Conservation (phyloP, 2,797 vertebrate species). For the Hydrolagus colliei region DNA sequence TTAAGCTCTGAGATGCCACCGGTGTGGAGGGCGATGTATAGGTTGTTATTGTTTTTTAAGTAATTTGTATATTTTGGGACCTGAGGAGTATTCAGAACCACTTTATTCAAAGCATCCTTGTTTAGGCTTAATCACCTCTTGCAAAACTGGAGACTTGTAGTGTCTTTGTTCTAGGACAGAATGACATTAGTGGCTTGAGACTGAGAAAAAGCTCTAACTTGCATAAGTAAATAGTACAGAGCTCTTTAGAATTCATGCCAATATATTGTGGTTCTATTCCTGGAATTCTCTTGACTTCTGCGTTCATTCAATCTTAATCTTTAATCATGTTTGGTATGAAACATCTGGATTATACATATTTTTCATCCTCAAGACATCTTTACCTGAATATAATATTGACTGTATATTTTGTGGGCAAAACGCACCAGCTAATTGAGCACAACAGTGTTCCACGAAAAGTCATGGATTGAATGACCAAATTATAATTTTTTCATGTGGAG, state of each 20-base stretch:
- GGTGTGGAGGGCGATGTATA: no score
- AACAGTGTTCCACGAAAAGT: no score
- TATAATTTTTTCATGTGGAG: no score
- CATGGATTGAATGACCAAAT: no score
- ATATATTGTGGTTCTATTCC: not conserved
- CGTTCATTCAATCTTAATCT: not conserved
- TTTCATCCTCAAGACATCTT: no score
- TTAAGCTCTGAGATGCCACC: no score
- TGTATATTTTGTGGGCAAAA: no score
- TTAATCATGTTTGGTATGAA: no score
- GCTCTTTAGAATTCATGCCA: not conserved
- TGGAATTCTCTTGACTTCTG: not conserved
- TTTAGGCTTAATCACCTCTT: not conserved
- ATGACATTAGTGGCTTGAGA: not conserved
- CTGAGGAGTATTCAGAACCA: not conserved
- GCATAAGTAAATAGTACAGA: not conserved
- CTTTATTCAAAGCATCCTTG: not conserved
- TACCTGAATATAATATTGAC: no score
- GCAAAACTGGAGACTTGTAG: not conserved
- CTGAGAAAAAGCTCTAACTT: not conserved
- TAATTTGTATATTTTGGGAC: not conserved
- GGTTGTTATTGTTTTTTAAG: not conserved
- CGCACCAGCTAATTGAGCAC: no score
- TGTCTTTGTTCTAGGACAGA: not conserved
- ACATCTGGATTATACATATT: no score